Conservation (phyloP, 2,888 invertebrate species). For the Drepanosiphum platanoidis region DNA sequence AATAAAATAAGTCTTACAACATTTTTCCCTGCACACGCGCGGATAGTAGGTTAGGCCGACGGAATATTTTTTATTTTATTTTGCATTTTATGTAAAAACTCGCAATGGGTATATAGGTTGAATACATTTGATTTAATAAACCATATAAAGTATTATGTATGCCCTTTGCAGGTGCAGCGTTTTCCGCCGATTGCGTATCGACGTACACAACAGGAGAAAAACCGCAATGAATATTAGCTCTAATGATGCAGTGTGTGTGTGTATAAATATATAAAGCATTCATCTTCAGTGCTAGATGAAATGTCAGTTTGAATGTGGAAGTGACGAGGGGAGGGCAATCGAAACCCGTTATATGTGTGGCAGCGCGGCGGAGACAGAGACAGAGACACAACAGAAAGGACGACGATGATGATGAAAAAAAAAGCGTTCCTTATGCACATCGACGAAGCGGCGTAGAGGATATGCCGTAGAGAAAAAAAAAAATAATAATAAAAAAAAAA, state of each 20-base stretch:
- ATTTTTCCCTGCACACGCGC: too few relatives aligned
- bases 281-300: conserved; percentile 4
- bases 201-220: background rate
- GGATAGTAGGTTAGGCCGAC: too few relatives aligned
- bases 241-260: background rate
- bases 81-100: background rate
- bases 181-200: background rate
- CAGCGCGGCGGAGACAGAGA: background rate
- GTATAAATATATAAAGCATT: background rate
- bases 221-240: background rate
- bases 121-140: background rate
- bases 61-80: background rate
- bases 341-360: conserved; percentile 53
- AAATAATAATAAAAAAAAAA: conserved; percentile 11
- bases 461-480: conserved; percentile 20
- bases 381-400: conserved; percentile 21
- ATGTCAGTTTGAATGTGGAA: conserved; percentile 18
- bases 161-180: background rate
- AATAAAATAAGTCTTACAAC: too few relatives aligned
- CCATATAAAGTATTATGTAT: background rate
- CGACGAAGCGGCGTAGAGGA: background rate
- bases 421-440: conserved; percentile 22
- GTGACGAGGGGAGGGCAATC: background rate
- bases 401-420: conserved; percentile 22
- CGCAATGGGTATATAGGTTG: background rate